Evolutionary conservation across 2,113 vertebrate genomes (phyloP).

Genomic region (Dolichallabes microphthalmus): DNA sequence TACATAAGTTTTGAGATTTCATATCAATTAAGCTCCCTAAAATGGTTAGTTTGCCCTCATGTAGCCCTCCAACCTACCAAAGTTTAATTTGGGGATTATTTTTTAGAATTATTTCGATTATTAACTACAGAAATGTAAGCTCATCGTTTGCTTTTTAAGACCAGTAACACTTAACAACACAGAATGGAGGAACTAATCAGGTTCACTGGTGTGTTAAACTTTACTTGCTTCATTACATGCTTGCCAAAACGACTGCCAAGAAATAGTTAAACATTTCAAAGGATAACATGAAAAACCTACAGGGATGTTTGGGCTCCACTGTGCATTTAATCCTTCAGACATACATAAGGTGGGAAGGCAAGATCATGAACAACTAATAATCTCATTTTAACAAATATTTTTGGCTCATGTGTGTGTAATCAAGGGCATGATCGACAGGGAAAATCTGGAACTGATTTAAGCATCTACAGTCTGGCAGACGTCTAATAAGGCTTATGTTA

Average conservation of each 20-base stretch:
- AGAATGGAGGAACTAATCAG: not conserved
- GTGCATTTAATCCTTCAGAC: not conserved
- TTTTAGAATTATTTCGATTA: not conserved
- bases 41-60: not conserved
- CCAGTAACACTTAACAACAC: not conserved
- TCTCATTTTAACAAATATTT: not conserved
- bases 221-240: not conserved
- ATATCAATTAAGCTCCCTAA: not conserved
- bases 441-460: not conserved
- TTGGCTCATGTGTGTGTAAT: not conserved
- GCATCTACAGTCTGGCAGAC: not conserved
- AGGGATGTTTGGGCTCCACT: not conserved
- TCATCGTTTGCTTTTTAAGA: not conserved
- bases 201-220: not conserved
- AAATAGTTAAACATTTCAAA: not conserved
- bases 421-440: not conserved
- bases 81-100: not conserved
- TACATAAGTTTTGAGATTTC: not conserved
- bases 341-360: not conserved
- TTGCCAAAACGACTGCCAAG: not conserved
- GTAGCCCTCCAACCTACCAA: not conserved
- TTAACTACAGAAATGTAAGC: not conserved
- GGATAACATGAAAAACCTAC: not conserved
- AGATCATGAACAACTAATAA: not conserved
- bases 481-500: not conserved